Evolutionary conservation across 1,140 invertebrate species (phyloP), one percentile per base, ranked within the genome.

Genomic region (Elymnias hypermnestra): DNA sequence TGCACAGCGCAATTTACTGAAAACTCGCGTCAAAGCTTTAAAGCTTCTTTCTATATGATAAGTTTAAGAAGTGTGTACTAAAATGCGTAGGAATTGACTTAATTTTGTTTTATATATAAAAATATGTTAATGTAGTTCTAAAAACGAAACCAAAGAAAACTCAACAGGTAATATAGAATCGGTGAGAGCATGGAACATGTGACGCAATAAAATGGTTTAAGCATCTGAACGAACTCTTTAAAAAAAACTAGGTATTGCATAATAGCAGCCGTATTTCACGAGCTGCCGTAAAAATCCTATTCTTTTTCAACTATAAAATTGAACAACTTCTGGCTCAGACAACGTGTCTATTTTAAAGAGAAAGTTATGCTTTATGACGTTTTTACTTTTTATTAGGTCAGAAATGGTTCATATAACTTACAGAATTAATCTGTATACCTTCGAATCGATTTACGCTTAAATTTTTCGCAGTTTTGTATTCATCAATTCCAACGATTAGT

Each of bases 161-260:
- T 46, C 42, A 46, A 46, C 41, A 13, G 17, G 19, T 23, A 23
- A 56, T 57, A 56, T 12, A 29, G 57, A 51, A 53, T 40, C 43
- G 65, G 60, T 56, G 57, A 64, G 57, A 66, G 56, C 57, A 53
- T 62, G 41, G 42, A 60, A 47, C 49, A 36, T 58, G 57, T 74
- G 57, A 70, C 54, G 56, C 60, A 66, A 67, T 63, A 63, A 62
- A 51, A 52, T 35, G 10, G 43, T 58, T 58, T 53, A 72, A 44
- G 38, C 41, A 55, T 63, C 56, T 58, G 46, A 53, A 58, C 53
- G 62, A 52, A 59, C 66, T 62, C 48, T 52, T 36, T n/a, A n/a
- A 17, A 40, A 35, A 25, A 31, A 40, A 40, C 15, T 29, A 22
- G 10, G 21, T 18, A 38, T 14, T 37, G n/a, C 33, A 33, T 40